Conservation (phyloP, 2,797 vertebrate species). For the Psittacula derbiana region DNA sequence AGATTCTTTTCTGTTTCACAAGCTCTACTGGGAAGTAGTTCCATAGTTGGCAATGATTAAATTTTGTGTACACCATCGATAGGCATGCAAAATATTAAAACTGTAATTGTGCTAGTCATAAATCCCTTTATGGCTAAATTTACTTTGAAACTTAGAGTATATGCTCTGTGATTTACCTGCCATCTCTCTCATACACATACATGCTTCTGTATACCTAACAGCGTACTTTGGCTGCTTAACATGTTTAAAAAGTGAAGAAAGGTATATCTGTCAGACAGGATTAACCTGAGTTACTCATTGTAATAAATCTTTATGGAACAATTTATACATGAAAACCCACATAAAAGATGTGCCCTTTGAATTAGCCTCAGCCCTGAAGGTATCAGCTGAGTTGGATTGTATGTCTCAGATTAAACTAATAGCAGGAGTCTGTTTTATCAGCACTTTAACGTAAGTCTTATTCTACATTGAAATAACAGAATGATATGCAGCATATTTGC, state of each 20-base stretch:
- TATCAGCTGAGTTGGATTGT: not conserved
- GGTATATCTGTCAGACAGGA: not conserved
- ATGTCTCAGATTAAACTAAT: not conserved
- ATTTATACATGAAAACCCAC: not conserved
- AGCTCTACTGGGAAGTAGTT: not conserved
- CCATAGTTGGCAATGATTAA: not conserved
- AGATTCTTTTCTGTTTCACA: constrained; percentile 34
- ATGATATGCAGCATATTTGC: not conserved
- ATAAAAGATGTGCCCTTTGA: not conserved
- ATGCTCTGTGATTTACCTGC: not conserved
- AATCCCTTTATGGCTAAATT: not conserved
- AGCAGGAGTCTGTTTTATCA: not conserved
- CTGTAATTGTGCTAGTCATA: not conserved
- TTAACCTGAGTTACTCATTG: not conserved
- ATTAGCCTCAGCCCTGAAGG: not conserved
- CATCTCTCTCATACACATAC: not conserved
- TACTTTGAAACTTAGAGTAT: not conserved
- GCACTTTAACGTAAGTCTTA: not conserved
- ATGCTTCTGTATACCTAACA: not conserved
- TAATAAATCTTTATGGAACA: not conserved
- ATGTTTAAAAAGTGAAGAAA: not conserved
- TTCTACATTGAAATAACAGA: not conserved
- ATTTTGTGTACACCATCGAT: not conserved
- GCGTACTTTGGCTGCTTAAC: not conserved
- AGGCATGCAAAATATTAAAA: not conserved